These are phyloP conservation scores for Ricordea florida DNA, from an alignment of 92 coral and sea anemone genomes.

Conservation along the genomic window DNA sequence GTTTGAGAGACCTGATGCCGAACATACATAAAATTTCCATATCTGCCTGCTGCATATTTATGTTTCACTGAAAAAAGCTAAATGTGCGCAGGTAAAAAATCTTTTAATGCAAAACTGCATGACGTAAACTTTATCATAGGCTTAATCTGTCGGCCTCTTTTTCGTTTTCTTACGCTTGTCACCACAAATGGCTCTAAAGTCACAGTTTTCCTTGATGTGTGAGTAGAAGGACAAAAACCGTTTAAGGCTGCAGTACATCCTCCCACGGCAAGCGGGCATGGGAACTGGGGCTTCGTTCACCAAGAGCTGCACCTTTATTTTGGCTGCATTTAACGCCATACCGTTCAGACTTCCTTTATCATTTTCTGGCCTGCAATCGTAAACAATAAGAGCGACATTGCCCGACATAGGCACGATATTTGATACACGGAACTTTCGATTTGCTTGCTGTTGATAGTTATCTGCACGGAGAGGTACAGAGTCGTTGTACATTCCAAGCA, in stretches of 20 bases:
- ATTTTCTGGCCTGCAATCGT: slow-evolving; percentile 36
- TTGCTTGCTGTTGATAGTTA: slow-evolving; percentile 50
- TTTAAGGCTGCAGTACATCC: slow-evolving; percentile 52
- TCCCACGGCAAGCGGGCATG: slow-evolving; percentile 74
- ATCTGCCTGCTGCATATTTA: too few species aligned
- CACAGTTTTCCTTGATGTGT: slow-evolving; percentile 56
- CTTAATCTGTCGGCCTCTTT: neutral
- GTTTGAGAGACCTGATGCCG: neutral
- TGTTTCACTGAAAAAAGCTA: too few species aligned
- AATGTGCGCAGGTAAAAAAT: too few species aligned
- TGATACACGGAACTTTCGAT: slow-evolving; percentile 73
- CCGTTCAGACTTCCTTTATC: neutral
- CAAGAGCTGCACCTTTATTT: slow-evolving; percentile 48
- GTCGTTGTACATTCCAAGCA: slow-evolving; percentile 78
- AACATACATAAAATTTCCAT: neutral
- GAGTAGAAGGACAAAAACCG: slow-evolving; percentile 54
- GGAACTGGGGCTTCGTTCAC: slow-evolving; percentile 78
- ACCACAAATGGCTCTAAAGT: slow-evolving; percentile 65
- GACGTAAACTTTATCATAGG: neutral
- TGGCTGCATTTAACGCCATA: neutral
- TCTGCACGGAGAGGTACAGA: slow-evolving; percentile 66
- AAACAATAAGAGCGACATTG: slow-evolving; percentile 82
- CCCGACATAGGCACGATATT: slow-evolving; percentile 82
- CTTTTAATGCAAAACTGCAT: too few species aligned
- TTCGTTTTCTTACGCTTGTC: slow-evolving; percentile 20